Evolutionary conservation across 2,888 invertebrate species (phyloP).

Genomic region (Drosophila vallismaia): DNA sequence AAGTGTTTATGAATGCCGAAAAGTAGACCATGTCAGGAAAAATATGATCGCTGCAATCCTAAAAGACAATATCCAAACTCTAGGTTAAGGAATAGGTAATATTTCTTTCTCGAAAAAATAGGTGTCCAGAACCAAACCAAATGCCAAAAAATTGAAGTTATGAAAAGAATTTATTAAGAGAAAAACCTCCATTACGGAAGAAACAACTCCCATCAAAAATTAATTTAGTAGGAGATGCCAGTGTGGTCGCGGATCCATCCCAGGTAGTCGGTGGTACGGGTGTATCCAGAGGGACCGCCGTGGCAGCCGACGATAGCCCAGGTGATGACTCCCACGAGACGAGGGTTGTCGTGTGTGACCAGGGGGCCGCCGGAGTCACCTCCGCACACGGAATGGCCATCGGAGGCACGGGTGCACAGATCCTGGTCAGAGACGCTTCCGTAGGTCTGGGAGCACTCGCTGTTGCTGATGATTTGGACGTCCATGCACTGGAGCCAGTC

Average conservation of each 20-base stretch:
- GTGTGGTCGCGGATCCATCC: conserved; percentile 63
- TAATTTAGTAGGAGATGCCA: conserved; percentile 56
- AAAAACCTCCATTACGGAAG: background rate
- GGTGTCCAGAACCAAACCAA: too few species aligned
- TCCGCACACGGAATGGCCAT: conserved; percentile 60
- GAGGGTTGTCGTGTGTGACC: conserved; percentile 51
- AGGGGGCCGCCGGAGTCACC: conserved; percentile 81
- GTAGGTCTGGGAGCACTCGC: conserved; percentile 22
- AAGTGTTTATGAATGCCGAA: too few species aligned
- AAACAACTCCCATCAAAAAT: background rate
- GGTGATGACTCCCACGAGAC: conserved; percentile 69
- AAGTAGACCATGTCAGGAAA: too few species aligned
- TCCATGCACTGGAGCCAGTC: conserved; percentile 80
- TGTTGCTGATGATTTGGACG: conserved; percentile 78
- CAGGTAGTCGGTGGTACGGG: conserved; percentile 62
- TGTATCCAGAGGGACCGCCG: conserved; percentile 59
- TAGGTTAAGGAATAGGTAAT: too few species aligned
- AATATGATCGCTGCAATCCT: too few species aligned
- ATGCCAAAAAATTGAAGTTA: too few species aligned
- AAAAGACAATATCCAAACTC: too few species aligned
- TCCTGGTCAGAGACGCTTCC: conserved; percentile 30
- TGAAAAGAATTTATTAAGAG: background rate
- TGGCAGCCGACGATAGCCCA: conserved; percentile 49
- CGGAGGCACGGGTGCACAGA: conserved; percentile 60
- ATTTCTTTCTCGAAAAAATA: too few species aligned